A percentile compares a stretch with the other conserved stretches of the same genome.
These are phyloP conservation scores for Oscheius sp. DNA, from an alignment of 1,140 invertebrate genomes.

Conservation along the genomic window DNA sequence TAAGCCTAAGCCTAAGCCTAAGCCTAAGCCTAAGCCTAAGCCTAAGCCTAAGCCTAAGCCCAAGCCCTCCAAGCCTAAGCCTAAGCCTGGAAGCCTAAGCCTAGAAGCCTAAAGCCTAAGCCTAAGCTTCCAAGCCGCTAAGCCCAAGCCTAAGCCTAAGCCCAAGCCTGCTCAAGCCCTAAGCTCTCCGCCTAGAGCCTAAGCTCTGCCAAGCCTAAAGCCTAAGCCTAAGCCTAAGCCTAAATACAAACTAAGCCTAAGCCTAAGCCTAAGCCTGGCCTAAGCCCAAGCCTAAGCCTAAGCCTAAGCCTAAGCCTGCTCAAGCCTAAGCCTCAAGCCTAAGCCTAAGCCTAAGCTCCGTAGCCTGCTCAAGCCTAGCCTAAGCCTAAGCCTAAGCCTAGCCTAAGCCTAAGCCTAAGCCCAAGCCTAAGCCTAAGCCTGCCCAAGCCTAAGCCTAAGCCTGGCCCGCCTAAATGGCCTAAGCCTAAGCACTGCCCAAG, in stretches of 20 bases:
- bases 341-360: constrained; percentile 21
- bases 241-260: constrained; percentile 4
- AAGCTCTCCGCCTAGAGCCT: not conserved
- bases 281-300: constrained; percentile 2
- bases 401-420: constrained; percentile 19
- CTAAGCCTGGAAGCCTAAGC: constrained; percentile 32
- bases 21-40: constrained; percentile 28
- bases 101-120: constrained; percentile 15
- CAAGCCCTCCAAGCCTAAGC: constrained; percentile 20
- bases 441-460: constrained; percentile 8
- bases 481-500: not conserved
- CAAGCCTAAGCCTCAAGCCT: constrained; percentile 9
- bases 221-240: constrained; percentile 2
- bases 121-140: constrained; percentile 13
- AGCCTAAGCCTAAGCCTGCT: constrained; percentile 17
- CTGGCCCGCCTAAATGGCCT: no score
- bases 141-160: constrained; percentile 13
- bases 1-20: constrained; percentile 34
- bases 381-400: constrained; percentile 14
- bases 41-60: constrained; percentile 37
- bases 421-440: constrained; percentile 11
- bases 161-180: no score
- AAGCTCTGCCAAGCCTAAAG: not conserved
- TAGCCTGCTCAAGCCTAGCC: constrained; percentile 9
- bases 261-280: constrained; percentile 8